A percentile compares a stretch with the other conserved stretches of the same genome.
These are phyloP conservation scores for Tenualosa thibaudeaui DNA, from an alignment of 2,797 vertebrate genomes.

Conservation along the genomic window DNA sequence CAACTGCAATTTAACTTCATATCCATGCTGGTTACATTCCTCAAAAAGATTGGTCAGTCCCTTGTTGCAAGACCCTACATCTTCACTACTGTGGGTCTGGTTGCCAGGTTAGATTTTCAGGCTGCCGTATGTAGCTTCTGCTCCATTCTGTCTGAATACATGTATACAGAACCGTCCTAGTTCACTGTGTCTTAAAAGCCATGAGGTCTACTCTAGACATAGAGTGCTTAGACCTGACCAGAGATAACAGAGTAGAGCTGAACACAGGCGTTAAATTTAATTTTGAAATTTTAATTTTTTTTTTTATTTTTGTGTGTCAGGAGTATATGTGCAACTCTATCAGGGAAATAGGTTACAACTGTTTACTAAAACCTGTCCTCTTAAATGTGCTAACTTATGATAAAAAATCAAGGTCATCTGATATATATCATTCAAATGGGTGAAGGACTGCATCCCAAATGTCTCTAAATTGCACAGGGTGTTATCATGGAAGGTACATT, in stretches of 20 bases:
- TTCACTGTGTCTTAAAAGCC: constrained; percentile 9
- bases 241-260: background rate
- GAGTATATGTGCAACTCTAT: constrained; percentile 19
- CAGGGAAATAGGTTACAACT: constrained; percentile 21
- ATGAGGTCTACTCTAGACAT: background rate
- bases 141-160: background rate
- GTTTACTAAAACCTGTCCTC: constrained; percentile 11
- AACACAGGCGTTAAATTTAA: background rate
- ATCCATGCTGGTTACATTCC: no score
- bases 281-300: background rate
- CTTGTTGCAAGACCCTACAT: no score
- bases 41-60: no score
- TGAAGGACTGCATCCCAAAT: constrained; percentile 1
- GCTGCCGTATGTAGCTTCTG: background rate
- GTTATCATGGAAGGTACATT: background rate
- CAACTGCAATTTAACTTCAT: no score
- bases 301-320: background rate
- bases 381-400: background rate
- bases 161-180: background rate
- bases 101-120: background rate
- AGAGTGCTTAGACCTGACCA: background rate
- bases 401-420: background rate
- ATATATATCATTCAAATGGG: background rate
- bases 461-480: constrained; percentile 9
- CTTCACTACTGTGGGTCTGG: no score